phyloP scores from a whole-genome alignment of 1,140 invertebrate species.

The Drosophila sucinea region DNA sequence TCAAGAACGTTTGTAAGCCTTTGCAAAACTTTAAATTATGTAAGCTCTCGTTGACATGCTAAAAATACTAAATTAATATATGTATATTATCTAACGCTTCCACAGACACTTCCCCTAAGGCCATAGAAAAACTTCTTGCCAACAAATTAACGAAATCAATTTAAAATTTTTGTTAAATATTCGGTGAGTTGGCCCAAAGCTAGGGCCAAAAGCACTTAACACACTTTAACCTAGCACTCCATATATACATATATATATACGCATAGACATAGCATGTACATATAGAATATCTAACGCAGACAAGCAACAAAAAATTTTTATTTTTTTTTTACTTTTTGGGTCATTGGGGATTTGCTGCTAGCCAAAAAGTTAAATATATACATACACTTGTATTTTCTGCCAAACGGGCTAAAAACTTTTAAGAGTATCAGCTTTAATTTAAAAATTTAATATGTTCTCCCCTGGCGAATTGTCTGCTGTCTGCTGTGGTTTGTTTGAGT shows the following conservation, averaged over 20 bases:
- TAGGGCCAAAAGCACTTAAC: constrained; percentile 19
- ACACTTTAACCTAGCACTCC: constrained; percentile 3
- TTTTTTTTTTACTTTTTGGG: constrained; percentile 1
- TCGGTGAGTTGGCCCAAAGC: constrained; percentile 12
- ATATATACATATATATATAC: not conserved
- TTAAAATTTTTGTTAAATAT: constrained; percentile 12
- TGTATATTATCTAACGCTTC: constrained; percentile 10
- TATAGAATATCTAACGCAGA: not conserved
- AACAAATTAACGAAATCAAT: constrained; percentile 22
- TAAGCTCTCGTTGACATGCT: not conserved
- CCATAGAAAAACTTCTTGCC: constrained; percentile 8
- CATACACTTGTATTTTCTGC: not conserved
- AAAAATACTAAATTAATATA: not conserved
- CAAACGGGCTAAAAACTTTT: constrained; percentile 15
- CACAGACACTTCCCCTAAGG: not conserved
- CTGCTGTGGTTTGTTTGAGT: constrained; percentile 11
- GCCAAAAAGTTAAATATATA: not conserved
- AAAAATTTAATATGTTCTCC: constrained; percentile 5
- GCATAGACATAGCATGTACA: not conserved
- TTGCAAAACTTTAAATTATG: not conserved
- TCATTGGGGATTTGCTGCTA: constrained; percentile 8
- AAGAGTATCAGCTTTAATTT: constrained; percentile 10
- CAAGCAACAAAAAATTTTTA: not conserved
- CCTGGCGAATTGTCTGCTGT: constrained; percentile 3
- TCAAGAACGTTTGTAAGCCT: too few species aligned